These are phyloP conservation scores for Anas platyrhynchos DNA, from an alignment of 2,113 vertebrate species.

Conservation along the genomic window DNA sequence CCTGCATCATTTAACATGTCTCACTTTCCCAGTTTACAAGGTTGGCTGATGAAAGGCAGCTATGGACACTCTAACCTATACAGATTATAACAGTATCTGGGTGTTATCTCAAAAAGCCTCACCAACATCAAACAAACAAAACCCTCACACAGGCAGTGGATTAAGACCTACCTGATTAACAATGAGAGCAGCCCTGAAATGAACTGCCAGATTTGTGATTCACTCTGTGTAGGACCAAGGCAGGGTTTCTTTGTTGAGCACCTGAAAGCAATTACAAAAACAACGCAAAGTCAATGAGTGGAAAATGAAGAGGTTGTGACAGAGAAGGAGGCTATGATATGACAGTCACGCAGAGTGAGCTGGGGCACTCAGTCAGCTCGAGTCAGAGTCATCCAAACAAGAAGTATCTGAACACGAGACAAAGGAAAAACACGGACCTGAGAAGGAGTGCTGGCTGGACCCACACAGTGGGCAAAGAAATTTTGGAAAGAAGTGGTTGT, in stretches of 20 bases:
- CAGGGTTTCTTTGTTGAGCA: not conserved
- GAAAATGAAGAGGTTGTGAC: not conserved
- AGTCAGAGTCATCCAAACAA: not conserved
- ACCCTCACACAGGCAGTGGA: not conserved
- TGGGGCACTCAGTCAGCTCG: not conserved
- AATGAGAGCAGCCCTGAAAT: not conserved
- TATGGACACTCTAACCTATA: not conserved
- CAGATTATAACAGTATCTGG: not conserved
- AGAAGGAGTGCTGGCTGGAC: not conserved
- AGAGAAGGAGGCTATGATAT: not conserved
- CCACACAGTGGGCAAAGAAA: fast-evolving
- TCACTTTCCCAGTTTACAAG: not conserved
- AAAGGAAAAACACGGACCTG: not conserved
- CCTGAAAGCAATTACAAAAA: not conserved
- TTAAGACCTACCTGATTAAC: not conserved
- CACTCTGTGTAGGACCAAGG: not conserved
- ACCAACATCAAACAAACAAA: not conserved
- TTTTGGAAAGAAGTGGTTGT: not conserved
- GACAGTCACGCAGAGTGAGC: not conserved
- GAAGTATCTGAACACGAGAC: not conserved
- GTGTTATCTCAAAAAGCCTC: not conserved
- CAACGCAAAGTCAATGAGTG: not conserved
- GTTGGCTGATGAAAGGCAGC: not conserved
- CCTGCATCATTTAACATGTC: not conserved
- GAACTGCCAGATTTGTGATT: not conserved